phyloP scores from a whole-genome alignment of 2,113 vertebrate species.

The Dolichotis patagonum region DNA sequence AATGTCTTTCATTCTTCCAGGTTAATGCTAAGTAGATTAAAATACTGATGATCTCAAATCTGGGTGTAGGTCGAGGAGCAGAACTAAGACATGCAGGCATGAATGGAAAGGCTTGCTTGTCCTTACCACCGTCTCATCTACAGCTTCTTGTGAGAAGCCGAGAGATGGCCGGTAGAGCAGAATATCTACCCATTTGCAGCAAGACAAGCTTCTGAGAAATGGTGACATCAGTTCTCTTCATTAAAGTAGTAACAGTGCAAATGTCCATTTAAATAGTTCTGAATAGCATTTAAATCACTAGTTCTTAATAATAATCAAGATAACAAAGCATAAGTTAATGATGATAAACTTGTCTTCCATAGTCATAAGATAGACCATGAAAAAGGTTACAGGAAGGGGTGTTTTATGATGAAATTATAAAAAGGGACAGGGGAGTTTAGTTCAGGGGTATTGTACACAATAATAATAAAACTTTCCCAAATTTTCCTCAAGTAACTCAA shows the following conservation, averaged over 20 bases:
- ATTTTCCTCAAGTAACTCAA: neutral
- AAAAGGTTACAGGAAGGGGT: neutral
- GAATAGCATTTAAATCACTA: neutral
- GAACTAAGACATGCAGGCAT: neutral
- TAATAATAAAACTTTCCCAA: neutral
- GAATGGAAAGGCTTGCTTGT: neutral
- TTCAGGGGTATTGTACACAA: neutral
- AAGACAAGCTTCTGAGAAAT: neutral
- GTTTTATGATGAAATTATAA: neutral
- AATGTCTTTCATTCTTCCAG: neutral
- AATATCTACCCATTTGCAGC: neutral
- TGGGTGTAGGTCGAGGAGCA: neutral
- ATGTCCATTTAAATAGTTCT: neutral
- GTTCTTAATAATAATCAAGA: constrained; percentile 18
- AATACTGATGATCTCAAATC: neutral
- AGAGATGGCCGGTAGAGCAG: neutral
- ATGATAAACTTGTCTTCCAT: neutral
- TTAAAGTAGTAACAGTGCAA: neutral
- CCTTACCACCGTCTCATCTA: neutral
- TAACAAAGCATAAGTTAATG: neutral
- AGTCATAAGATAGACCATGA: neutral
- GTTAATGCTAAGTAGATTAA: neutral
- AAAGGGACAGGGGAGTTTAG: neutral
- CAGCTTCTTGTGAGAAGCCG: neutral
- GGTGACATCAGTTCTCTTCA: neutral